Base-by-base conservation (phyloP, 2,888 invertebrate genomes). In the Dryomyza anilis region DNA sequence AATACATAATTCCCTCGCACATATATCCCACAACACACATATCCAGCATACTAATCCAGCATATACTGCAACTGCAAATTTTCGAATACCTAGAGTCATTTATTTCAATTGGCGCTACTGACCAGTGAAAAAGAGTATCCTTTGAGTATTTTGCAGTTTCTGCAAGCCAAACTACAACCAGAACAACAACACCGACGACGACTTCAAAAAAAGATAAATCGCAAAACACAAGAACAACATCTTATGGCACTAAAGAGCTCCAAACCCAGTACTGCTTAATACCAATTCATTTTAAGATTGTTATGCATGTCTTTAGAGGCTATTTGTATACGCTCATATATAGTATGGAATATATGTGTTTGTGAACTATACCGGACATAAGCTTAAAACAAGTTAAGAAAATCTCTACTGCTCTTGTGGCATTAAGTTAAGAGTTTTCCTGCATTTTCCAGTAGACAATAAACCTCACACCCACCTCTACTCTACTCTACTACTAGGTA, bases 381-480 rank as follows among this genome's bases (percentile, higher is more conserved):
- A 77, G 79, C 78, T 78, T 76, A 77, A 76, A 77, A 78, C 74
- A 75, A 78, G 78, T 78, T 77, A 78, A 78, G 77, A 78, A 78
- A 77, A 77, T 78, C 78, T 74, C 72, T 59, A 23, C 57, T 64
- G 62, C 58, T 66, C n/a, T n/a, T n/a, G 29, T 63, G 63, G 68
- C 48, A 68, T 66, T 68, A 68, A 64, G 64, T 68, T 64, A 61
- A 65, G 65, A 66, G 61, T 62, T 61, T 68, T 68, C 63, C 65
- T 67, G 57, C 39, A 67, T 52, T 64, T 65, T 65, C 65, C n/a
- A n/a, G n/a, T n/a, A n/a, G n/a, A n/a, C n/a, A n/a, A 60, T 45
- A 46, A 53, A 27, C 58, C 59, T 46, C n/a, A 12, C 46, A 52
- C 36, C n/a, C 39, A 39, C 14, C 25, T 56, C 25, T 39, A 21